Base-by-base conservation (phyloP, 2,888 invertebrate genomes). In the Sicus ferrugineus region DNA sequence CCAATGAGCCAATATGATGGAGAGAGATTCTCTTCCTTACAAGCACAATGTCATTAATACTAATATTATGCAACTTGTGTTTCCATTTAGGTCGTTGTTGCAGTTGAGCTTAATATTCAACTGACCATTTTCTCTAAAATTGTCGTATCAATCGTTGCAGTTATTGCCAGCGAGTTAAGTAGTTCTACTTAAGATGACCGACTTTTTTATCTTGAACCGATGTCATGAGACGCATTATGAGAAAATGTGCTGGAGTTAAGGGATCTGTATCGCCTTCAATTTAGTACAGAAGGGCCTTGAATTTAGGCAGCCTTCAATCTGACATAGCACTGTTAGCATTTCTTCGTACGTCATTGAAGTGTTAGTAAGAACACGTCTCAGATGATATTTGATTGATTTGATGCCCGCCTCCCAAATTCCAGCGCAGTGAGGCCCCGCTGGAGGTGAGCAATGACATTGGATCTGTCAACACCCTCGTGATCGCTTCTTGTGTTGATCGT, bases 401-500 rank as follows among this genome's bases (percentile, higher is more conserved):
- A 72, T 52, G 1, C 67, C 70, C 2, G 68, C 66, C 38, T 68
- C 68, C 65, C 65, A 70, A 2, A 70, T 67, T 2, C 72, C 70
- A 11, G 68, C 68, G 11, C 67, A 73, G 31, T 73, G 69, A 11
- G 72, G 70, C 4, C 79, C 75, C 21, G 70, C 67, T 3, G 81
- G 79, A 3, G 82, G 81, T 19, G 75, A 79, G 62, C 82, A 85
- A 42, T 80, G 74, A 81, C 82, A 84, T 7, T 70, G 64, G 14
- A 70, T 66, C 46, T 23, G 19, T 19, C 30, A 70, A 26, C 38
- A 59, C 61, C 1, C 16, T 62, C 2, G 46, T 59, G 6, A 73
- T 59, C 3, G 50, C 28, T 28, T 68, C 14, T 21, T 63, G 62
- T 1, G 56, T 52, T 31, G 16, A 16, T 23, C 31, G 4, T 21